Evolutionary conservation across 2,113 vertebrate species (phyloP).

Genomic region (Maccullochella peelii): DNA sequence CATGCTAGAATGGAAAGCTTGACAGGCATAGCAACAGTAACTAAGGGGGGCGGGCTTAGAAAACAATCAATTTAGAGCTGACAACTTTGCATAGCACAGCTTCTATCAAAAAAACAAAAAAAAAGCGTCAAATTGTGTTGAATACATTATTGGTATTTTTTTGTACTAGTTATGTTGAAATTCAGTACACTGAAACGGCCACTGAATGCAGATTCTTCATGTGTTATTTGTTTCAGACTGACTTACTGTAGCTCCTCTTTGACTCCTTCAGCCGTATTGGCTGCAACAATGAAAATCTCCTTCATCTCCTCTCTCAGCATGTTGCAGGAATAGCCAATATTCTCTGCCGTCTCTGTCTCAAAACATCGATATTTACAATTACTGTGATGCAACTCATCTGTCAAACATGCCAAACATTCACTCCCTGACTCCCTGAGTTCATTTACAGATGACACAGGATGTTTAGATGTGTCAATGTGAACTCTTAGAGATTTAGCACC

Average conservation of each 20-base stretch:
- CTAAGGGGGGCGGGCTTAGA: no score
- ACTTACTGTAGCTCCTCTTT: slow-evolving; percentile 88
- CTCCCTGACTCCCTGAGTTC: no score
- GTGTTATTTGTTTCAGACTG: background rate
- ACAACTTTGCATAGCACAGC: background rate
- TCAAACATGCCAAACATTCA: background rate
- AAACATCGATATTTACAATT: background rate
- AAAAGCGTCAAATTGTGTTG: background rate
- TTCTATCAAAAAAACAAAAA: background rate
- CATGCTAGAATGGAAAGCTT: no score
- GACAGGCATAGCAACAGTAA: no score
- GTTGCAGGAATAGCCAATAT: slow-evolving; percentile 94
- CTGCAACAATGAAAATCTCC: slow-evolving; percentile 87
- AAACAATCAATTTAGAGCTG: no score
- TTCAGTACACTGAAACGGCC: background rate
- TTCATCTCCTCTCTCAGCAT: slow-evolving; percentile 92
- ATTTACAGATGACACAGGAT: background rate
- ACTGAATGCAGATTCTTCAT: background rate
- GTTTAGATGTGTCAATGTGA: background rate
- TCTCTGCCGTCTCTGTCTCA: slow-evolving; percentile 92
- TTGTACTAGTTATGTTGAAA: background rate
- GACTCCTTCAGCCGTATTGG: slow-evolving; percentile 83
- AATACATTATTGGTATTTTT: background rate
- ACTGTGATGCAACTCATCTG: background rate
- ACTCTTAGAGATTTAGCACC: background rate